Evolutionary conservation across 1,140 invertebrate species (phyloP).

Genomic region (Hesperophylax magnus): DNA sequence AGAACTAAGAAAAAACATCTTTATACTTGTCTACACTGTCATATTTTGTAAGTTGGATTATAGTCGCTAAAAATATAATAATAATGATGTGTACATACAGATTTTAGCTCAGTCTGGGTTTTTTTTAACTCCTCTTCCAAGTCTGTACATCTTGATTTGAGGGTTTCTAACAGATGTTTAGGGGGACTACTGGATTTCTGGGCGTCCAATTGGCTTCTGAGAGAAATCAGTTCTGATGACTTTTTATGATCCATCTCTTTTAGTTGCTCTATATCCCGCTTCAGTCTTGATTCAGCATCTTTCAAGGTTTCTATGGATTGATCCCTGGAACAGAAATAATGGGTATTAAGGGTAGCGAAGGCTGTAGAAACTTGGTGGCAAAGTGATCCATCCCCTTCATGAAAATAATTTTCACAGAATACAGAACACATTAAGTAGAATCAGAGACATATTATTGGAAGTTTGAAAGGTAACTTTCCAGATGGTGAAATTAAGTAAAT

Average conservation of each 20-base stretch:
- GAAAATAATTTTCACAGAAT: too few relatives aligned
- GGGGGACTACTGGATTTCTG: constrained; percentile 60
- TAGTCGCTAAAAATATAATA: too few relatives aligned
- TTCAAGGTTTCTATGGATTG: constrained; percentile 34
- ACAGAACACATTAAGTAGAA: too few relatives aligned
- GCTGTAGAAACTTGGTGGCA: too few relatives aligned
- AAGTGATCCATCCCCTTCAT: too few relatives aligned
- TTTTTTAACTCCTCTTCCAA: constrained; percentile 61
- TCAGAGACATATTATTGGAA: too few relatives aligned
- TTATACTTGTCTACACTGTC: too few relatives aligned
- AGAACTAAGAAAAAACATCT: too few relatives aligned
- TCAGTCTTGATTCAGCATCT: constrained; percentile 33
- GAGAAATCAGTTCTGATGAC: constrained; percentile 61
- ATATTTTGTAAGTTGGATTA: too few relatives aligned
- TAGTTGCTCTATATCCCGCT: constrained; percentile 62
- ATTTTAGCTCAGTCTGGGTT: constrained; percentile 61
- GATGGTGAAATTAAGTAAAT: too few relatives aligned
- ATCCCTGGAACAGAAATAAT: constrained; percentile 26
- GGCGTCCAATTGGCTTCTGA: constrained; percentile 64
- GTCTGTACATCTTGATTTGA: constrained; percentile 62
- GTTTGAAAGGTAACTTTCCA: too few relatives aligned
- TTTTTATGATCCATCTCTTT: constrained; percentile 65
- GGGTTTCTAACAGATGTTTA: constrained; percentile 61
- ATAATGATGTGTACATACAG: constrained; percentile 57
- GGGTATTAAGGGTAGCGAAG: too few relatives aligned